phyloP scores from a whole-genome alignment of 2,888 invertebrate genomes.

The Scaeva pyrastri region DNA sequence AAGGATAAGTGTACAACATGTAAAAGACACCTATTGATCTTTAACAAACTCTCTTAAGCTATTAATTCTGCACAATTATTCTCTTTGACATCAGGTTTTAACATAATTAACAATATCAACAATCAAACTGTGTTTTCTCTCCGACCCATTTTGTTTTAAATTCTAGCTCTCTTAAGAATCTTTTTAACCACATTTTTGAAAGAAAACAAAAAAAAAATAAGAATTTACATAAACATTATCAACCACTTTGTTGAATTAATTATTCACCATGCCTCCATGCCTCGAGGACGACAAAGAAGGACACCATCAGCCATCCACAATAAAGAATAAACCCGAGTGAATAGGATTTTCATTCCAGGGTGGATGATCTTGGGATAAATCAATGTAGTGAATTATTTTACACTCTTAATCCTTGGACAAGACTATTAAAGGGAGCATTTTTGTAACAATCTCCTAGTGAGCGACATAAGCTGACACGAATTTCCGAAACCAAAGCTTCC shows the following conservation, averaged over 20 bases:
- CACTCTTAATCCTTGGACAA: not conserved
- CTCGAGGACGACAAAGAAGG: not conserved
- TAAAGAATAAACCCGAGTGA: not conserved
- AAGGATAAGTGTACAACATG: too few species aligned
- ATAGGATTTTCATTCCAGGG: not conserved
- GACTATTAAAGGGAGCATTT: not conserved
- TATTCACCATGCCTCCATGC: not conserved
- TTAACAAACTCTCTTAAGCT: too few species aligned
- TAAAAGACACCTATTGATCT: too few species aligned
- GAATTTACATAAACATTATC: not conserved
- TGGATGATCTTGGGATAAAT: not conserved
- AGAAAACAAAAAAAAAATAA: not conserved
- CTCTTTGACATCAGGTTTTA: too few species aligned
- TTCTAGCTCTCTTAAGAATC: not conserved
- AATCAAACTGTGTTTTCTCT: too few species aligned
- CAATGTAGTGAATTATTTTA: not conserved
- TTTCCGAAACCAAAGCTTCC: conserved; percentile 27
- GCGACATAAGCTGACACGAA: conserved; percentile 53
- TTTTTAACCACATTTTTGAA: not conserved
- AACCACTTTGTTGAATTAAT: not conserved
- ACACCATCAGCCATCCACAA: not conserved
- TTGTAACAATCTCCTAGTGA: not conserved
- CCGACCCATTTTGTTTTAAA: not conserved
- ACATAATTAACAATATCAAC: too few species aligned
- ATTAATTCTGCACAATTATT: too few species aligned